Percentiles rank a stretch among this genome's conserved stretches.
Evolutionary conservation across 2,888 invertebrate genomes (phyloP).

Genomic region (Oscheius sp.): DNA sequence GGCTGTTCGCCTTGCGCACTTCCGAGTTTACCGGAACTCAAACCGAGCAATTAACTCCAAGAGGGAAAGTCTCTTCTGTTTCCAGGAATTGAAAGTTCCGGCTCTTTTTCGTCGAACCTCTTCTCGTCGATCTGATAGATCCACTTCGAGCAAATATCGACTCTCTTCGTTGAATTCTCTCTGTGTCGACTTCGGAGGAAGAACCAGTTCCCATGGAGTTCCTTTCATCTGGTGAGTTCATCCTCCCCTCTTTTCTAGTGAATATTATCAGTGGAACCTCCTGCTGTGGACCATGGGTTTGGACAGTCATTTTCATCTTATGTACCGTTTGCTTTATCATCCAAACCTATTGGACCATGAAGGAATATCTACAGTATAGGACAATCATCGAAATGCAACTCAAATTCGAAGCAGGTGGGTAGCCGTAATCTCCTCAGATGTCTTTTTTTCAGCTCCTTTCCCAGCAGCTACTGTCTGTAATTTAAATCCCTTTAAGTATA

Average conservation of each 20-base stretch:
- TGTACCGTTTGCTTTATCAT: slow-evolving; percentile 61
- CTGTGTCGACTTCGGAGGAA: slow-evolving; percentile 65
- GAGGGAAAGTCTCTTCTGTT: background rate
- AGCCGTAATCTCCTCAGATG: too few relatives aligned
- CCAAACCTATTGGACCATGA: slow-evolving; percentile 69
- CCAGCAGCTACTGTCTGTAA: slow-evolving; percentile 67
- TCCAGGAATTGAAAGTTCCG: slow-evolving; percentile 21
- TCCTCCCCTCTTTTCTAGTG: background rate
- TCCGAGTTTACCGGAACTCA: background rate
- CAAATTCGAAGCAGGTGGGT: slow-evolving; percentile 68
- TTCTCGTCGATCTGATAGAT: slow-evolving; percentile 21
- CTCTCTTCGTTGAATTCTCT: slow-evolving; percentile 9
- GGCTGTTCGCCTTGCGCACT: background rate
- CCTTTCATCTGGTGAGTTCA: slow-evolving; percentile 29
- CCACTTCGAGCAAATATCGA: slow-evolving; percentile 1
- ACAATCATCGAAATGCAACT: slow-evolving; percentile 70
- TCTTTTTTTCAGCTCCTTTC: slow-evolving; percentile 56
- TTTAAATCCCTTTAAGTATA: slow-evolving; percentile 65
- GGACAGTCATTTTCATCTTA: slow-evolving; percentile 60
- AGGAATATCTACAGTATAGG: slow-evolving; percentile 67
- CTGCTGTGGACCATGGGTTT: slow-evolving; percentile 60
- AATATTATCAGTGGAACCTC: slow-evolving; percentile 57
- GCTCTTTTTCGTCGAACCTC: slow-evolving; percentile 28
- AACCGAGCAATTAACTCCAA: too few relatives aligned
- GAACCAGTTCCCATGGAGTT: slow-evolving; percentile 58